Percentiles rank a stretch among this genome's conserved stretches.
phyloP scores from a whole-genome alignment of 1,140 invertebrate genomes.

The Nilaparvata lugens region DNA sequence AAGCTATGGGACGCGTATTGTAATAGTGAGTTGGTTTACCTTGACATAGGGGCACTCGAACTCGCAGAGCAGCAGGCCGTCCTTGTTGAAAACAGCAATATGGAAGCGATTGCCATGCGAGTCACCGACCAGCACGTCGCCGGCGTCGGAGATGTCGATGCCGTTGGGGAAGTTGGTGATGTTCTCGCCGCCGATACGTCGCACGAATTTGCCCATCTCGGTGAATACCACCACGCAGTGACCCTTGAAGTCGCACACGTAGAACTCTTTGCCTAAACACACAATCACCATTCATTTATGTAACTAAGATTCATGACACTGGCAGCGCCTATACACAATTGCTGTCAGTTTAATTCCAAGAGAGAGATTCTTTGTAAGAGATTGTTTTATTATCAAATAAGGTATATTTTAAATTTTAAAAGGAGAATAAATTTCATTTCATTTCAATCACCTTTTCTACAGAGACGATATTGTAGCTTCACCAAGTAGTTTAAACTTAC shows the following conservation, averaged over 20 bases:
- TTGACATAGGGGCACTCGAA: conserved; percentile 96
- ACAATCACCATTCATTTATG: conserved; percentile 21
- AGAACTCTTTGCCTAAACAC: conserved; percentile 80
- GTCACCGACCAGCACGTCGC: conserved; percentile 92
- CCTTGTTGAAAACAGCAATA: conserved; percentile 84
- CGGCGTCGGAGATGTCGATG: conserved; percentile 93
- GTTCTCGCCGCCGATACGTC: conserved; percentile 89
- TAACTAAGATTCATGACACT: too few relatives aligned
- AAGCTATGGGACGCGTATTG: too few relatives aligned
- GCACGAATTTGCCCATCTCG: conserved; percentile 80
- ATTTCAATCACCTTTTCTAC: too few relatives aligned
- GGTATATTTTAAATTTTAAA: too few relatives aligned
- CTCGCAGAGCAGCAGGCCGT: conserved; percentile 79
- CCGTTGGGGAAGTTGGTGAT: conserved; percentile 96
- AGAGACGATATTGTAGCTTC: too few relatives aligned
- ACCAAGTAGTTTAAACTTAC: too few relatives aligned
- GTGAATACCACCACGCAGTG: conserved; percentile 94
- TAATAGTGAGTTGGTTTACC: conserved; percentile 49
- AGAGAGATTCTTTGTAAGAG: too few relatives aligned
- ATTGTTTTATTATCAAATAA: too few relatives aligned
- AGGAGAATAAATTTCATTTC: too few relatives aligned
- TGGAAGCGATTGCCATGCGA: conserved; percentile 97
- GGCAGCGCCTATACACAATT: too few relatives aligned
- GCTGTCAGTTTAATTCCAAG: too few relatives aligned
- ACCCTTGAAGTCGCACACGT: conserved; percentile 96